Percentiles rank a stretch among this genome's conserved stretches.
Conservation (phyloP, 2,113 vertebrate genomes). For the Hirundichthys speculiger region DNA sequence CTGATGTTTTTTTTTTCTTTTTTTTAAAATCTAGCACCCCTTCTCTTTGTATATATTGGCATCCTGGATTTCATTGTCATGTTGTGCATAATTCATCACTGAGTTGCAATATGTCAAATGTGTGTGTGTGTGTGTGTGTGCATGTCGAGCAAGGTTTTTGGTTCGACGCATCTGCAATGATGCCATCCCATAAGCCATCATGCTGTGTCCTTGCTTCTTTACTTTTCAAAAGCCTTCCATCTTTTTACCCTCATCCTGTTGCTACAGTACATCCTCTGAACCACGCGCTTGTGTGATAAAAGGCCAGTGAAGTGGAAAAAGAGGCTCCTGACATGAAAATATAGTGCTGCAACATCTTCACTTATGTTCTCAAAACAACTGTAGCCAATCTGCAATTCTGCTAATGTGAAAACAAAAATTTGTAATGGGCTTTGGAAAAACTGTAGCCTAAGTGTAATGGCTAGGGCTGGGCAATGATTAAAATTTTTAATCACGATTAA, state of each 20-base stretch:
- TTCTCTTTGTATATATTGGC: background rate
- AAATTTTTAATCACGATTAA: too few relatives aligned
- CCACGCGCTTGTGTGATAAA: slow-evolving; percentile 67
- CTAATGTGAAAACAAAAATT: slow-evolving; percentile 27
- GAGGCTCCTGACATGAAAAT: slow-evolving; percentile 57
- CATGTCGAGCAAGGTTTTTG: too few relatives aligned
- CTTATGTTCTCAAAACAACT: slow-evolving; percentile 49
- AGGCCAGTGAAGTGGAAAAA: slow-evolving; percentile 63
- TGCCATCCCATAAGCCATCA: slow-evolving; percentile 25
- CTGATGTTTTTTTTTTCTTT: background rate
- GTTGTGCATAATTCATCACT: slow-evolving; percentile 34
- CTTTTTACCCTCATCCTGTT: slow-evolving; percentile 39
- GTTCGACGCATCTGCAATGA: background rate
- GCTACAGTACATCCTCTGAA: slow-evolving; percentile 34
- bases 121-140: background rate
- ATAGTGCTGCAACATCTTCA: slow-evolving; percentile 54
- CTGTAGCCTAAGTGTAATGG: background rate
- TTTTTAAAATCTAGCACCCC: too few relatives aligned
- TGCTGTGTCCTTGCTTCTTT: slow-evolving; percentile 6
- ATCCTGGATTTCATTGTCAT: slow-evolving; percentile 17
- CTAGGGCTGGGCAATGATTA: too few relatives aligned
- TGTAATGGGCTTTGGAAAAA: background rate
- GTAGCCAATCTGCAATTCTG: slow-evolving; percentile 38
- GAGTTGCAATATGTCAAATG: slow-evolving; percentile 18
- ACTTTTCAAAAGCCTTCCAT: slow-evolving; percentile 17